A percentile compares a stretch with the other conserved stretches of the same genome.
phyloP scores from a whole-genome alignment of 2,113 vertebrate species.

The Sinocyclocheilus grahami region DNA sequence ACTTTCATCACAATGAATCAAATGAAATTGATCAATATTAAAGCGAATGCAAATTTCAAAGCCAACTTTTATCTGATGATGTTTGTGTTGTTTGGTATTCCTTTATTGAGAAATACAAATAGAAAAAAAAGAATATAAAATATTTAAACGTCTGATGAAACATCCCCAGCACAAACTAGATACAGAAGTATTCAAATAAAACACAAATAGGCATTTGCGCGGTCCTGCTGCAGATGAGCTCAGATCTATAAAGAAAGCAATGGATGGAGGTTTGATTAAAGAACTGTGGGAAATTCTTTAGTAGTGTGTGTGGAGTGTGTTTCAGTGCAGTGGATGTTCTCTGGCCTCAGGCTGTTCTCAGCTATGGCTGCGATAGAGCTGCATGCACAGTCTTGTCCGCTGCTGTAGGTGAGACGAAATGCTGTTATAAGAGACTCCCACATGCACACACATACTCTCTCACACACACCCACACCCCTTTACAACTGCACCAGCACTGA shows the following conservation, averaged over 20 bases:
- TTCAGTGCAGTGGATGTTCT: slow-evolving; percentile 40
- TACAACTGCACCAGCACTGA: neutral
- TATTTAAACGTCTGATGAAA: slow-evolving; percentile 37
- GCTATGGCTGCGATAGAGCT: slow-evolving; percentile 37
- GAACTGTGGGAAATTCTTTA: slow-evolving; percentile 25
- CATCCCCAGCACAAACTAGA: neutral
- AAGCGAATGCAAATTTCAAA: slow-evolving; percentile 42
- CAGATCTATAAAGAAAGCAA: neutral
- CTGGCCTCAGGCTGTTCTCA: slow-evolving; percentile 53
- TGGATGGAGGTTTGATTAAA: slow-evolving; percentile 12
- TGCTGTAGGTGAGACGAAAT: slow-evolving; percentile 30
- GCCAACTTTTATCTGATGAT: slow-evolving; percentile 27
- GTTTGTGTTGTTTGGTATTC: slow-evolving; percentile 28
- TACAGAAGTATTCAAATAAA: slow-evolving; percentile 34
- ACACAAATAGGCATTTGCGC: slow-evolving; percentile 8
- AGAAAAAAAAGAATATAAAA: slow-evolving; percentile 2
- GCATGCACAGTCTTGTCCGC: slow-evolving; percentile 42
- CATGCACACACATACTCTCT: neutral
- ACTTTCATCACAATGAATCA: slow-evolving; percentile 40
- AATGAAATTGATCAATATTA: slow-evolving; percentile 44
- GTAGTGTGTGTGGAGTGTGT: neutral
- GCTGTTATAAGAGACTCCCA: neutral
- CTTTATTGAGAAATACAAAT: slow-evolving; percentile 40
- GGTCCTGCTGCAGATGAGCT: neutral
- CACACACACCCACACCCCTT: neutral